Evolutionary conservation across 2,797 vertebrate genomes (phyloP), one percentile per base, ranked within the genome.

Genomic region (Hypotaenidia okinawae): DNA sequence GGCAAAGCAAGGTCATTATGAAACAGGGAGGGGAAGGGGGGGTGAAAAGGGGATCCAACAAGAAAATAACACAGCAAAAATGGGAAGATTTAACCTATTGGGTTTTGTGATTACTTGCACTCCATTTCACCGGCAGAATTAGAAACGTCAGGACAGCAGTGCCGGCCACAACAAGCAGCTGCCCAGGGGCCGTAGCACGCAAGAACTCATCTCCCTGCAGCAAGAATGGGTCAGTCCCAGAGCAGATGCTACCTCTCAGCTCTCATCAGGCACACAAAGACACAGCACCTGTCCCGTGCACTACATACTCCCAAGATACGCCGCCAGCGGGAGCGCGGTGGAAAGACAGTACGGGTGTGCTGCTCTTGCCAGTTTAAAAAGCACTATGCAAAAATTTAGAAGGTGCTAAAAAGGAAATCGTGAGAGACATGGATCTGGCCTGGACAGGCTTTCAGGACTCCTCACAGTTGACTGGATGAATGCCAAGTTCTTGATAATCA

Each of bases 61-160:
- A 41, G 19, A 39, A 87, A 57, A 32, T n/a, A 21, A 69, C 70
- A 66, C 37, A 62, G 58, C 19, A 13, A 41, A 89, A 63, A 11
- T 19, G n/a, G 43, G 59, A 81, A 92, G 28, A 89, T 90, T 64
- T 87, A 92, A 96, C 78, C 90, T 96, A 96, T 94, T 91, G 96
- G 14, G 76, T 94, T 95, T 91, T 84, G 27, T 41, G 84, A 97
- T 98, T 97, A 97, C 74, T 85, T 93, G 91, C 97, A 98, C 95
- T 96, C 95, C 96, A 97, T 98, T 98, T 98, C 95, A 96, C 70
- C 5, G 3, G 95, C 94, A 98, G 97, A 98, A 98, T 96, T 85
- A 89, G 69, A 97, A 96, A 84, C 32, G 61, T 92, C 74, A 93
- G 96, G 94, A 89, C 95, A 96, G 96, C 79, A 1, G 41, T 2